A percentile compares a stretch with the other conserved stretches of the same genome.
Conservation (phyloP, 2,113 vertebrate genomes). For the Paraplagusia blochii region DNA sequence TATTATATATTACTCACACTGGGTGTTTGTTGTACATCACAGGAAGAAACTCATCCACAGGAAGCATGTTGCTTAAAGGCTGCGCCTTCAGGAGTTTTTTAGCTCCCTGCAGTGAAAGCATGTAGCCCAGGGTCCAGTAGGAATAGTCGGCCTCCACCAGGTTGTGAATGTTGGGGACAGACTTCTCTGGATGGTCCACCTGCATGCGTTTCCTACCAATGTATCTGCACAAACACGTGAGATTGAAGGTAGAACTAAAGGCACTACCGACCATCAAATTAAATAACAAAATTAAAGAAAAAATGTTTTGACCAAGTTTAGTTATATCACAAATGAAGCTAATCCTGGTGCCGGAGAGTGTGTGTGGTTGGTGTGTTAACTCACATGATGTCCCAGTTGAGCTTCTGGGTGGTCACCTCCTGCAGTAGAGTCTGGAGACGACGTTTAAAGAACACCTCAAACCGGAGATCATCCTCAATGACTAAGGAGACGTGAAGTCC, state of each 20-base stretch:
- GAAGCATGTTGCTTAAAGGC: constrained; percentile 84
- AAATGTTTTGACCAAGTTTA: too few relatives aligned
- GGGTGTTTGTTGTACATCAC: constrained; percentile 92
- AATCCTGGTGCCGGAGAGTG: too few relatives aligned
- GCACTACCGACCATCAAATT: too few relatives aligned
- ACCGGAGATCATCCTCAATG: constrained; percentile 90
- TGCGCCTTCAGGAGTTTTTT: constrained; percentile 81
- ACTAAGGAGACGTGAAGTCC: constrained; percentile 79
- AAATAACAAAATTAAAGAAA: too few relatives aligned
- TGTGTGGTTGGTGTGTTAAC: constrained; percentile 33
- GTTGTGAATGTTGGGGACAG: constrained; percentile 83
- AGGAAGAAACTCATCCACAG: constrained; percentile 90
- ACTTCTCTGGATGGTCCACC: constrained; percentile 84
- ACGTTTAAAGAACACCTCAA: constrained; percentile 92
- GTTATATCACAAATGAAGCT: too few relatives aligned
- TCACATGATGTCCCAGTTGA: constrained; percentile 93
- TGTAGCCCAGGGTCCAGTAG: constrained; percentile 90
- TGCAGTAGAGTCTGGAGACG: constrained; percentile 83
- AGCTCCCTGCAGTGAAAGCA: constrained; percentile 85
- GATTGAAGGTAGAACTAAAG: background rate
- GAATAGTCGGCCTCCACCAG: constrained; percentile 91
- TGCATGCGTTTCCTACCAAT: constrained; percentile 93
- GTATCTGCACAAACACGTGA: constrained; percentile 66
- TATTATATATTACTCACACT: constrained; percentile 65
- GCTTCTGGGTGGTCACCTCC: constrained; percentile 76